Evolutionary conservation across 2,888 invertebrate genomes (phyloP).

Genomic region (Rhorus exstirpatorius): DNA sequence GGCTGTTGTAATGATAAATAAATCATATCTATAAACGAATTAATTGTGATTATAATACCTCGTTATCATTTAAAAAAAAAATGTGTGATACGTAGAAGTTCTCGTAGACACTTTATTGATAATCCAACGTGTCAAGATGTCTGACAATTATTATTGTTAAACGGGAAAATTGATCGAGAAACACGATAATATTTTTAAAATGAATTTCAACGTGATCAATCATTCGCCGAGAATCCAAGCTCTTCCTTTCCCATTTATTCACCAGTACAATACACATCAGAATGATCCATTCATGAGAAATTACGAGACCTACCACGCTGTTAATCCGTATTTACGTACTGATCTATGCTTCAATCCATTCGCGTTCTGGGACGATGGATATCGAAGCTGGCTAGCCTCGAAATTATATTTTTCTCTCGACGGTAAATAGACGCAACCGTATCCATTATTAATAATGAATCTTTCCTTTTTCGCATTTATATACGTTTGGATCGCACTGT

Average conservation of each 20-base stretch:
- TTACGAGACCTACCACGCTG: constrained; percentile 68
- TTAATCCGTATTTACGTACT: constrained; percentile 66
- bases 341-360: constrained; percentile 69
- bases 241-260: constrained; percentile 24
- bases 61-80: no score
- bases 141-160: constrained; percentile 1
- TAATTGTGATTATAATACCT: not conserved
- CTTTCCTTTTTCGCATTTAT: not conserved
- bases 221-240: constrained; percentile 50
- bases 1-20: constrained; percentile 7
- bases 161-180: not conserved
- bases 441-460: not conserved
- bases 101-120: not conserved
- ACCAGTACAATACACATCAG: constrained; percentile 65
- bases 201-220: constrained; percentile 70
- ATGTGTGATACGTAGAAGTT: not conserved
- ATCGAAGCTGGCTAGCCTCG: constrained; percentile 54
- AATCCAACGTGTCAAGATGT: not conserved
- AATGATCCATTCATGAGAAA: constrained; percentile 52
- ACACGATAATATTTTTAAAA: constrained; percentile 30
- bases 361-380: constrained; percentile 50
- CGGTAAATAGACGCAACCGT: constrained; percentile 47
- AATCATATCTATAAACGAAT: not conserved
- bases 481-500: no score
- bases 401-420: constrained; percentile 48